These are phyloP conservation scores for Notoglanidium macrostoma DNA, from an alignment of 2,797 vertebrate genomes.

Conservation along the genomic window DNA sequence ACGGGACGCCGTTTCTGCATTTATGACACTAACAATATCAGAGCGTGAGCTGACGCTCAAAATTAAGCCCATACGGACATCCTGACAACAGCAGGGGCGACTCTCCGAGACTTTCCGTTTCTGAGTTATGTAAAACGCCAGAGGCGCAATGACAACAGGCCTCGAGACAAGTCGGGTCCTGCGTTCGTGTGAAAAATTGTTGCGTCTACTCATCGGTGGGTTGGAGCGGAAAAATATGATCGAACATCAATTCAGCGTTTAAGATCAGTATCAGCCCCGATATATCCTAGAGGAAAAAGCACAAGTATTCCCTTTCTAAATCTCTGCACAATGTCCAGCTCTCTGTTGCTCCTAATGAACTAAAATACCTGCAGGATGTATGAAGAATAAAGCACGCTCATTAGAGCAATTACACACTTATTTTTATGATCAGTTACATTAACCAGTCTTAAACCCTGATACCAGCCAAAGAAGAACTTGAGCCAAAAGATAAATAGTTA, in stretches of 20 bases:
- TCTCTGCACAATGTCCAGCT: not conserved
- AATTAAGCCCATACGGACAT: not conserved
- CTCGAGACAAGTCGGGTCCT: not conserved
- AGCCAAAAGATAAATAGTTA: not conserved
- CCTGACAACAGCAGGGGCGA: not conserved
- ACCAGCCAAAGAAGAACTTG: not conserved
- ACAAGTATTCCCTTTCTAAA: not conserved
- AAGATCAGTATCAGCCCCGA: not conserved
- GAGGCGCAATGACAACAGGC: not conserved
- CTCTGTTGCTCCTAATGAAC: not conserved
- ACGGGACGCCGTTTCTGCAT: not conserved
- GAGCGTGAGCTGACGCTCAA: not conserved
- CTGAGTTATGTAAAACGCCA: not conserved
- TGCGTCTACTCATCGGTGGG: not conserved
- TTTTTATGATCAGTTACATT: not conserved
- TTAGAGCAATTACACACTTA: not conserved
- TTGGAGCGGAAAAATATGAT: not conserved
- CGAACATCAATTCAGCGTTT: too few species aligned
- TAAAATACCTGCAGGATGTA: not conserved
- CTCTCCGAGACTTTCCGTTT: not conserved
- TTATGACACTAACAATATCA: not conserved
- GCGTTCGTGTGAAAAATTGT: not conserved
- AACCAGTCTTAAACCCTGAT: not conserved
- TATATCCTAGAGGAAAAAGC: not conserved
- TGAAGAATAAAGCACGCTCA: not conserved